phyloP scores from a whole-genome alignment of 2,113 vertebrate species.

The Hoplias malabaricus region DNA sequence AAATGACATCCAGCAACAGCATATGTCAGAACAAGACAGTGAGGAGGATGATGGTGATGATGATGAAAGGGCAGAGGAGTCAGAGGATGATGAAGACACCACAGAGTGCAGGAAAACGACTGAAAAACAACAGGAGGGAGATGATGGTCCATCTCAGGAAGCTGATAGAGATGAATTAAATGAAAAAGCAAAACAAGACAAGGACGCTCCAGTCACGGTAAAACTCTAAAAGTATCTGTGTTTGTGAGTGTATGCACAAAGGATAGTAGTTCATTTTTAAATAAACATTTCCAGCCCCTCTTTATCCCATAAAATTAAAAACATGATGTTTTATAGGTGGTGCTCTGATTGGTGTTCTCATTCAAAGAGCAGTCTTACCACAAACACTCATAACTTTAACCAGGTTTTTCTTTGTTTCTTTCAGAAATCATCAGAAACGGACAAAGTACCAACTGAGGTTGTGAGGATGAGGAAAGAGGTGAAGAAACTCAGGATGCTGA shows the following conservation, averaged over 20 bases:
- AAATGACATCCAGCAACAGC: not conserved
- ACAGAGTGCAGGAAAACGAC: not conserved
- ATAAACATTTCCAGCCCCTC: no score
- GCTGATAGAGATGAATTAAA: constrained; percentile 4
- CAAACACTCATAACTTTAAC: no score
- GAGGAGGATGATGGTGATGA: not conserved
- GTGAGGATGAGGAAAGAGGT: constrained; percentile 95
- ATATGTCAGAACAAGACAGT: not conserved
- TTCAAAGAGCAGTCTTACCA: not conserved
- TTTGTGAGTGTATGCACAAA: not conserved
- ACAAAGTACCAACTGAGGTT: constrained; percentile 70
- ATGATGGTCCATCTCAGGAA: constrained; percentile 1
- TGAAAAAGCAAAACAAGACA: constrained; percentile 5
- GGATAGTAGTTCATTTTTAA: not conserved
- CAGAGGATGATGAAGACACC: not conserved
- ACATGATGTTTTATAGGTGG: no score
- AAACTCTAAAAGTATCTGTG: no score
- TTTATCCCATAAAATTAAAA: no score
- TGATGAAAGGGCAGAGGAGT: not conserved
- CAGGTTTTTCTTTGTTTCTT: not conserved
- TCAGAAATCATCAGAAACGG: constrained; percentile 21
- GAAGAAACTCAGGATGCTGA: constrained; percentile 83
- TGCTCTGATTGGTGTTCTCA: no score
- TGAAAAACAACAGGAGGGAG: constrained; percentile 1
- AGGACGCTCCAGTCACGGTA: not conserved